These are phyloP conservation scores for Nemotelus nigrinus DNA, from an alignment of 2,888 invertebrate genomes.

Conservation along the genomic window DNA sequence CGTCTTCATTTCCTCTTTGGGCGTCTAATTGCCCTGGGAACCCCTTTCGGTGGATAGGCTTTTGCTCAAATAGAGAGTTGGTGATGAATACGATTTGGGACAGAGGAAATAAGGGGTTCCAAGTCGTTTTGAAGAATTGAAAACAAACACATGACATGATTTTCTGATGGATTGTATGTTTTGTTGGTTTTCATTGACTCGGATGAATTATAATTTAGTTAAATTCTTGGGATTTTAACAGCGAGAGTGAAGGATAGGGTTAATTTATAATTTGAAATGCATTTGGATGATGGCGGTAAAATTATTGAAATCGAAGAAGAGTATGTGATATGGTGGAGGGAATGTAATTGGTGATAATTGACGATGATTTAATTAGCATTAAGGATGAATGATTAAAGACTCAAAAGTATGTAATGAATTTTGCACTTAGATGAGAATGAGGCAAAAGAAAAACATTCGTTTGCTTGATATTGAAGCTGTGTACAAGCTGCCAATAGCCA, in stretches of 20 bases:
- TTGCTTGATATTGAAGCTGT: too few relatives aligned
- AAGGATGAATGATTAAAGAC: too few relatives aligned
- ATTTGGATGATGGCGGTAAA: background rate
- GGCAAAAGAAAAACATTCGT: too few relatives aligned
- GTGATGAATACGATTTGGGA: background rate
- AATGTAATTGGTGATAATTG: too few relatives aligned
- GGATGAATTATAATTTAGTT: too few relatives aligned
- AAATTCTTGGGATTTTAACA: background rate
- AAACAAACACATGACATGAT: constrained; percentile 44
- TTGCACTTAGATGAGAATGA: too few relatives aligned
- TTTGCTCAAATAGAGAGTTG: background rate
- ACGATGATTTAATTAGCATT: too few relatives aligned
- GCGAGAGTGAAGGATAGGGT: constrained; percentile 15
- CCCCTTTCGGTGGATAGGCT: constrained; percentile 15
- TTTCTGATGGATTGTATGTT: constrained; percentile 21
- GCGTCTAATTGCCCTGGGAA: constrained; percentile 45
- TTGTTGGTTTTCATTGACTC: background rate
- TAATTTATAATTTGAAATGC: constrained; percentile 7
- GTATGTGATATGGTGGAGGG: too few relatives aligned
- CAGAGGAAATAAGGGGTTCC: constrained; percentile 14
- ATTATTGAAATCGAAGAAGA: too few relatives aligned
- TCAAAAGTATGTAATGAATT: too few relatives aligned
- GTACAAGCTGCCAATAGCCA: too few relatives aligned
- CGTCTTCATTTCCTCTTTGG: constrained; percentile 44
- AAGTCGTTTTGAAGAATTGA: constrained; percentile 27